Conservation (phyloP, 1,140 invertebrate genomes). For the Protaetia brevitarsis region DNA sequence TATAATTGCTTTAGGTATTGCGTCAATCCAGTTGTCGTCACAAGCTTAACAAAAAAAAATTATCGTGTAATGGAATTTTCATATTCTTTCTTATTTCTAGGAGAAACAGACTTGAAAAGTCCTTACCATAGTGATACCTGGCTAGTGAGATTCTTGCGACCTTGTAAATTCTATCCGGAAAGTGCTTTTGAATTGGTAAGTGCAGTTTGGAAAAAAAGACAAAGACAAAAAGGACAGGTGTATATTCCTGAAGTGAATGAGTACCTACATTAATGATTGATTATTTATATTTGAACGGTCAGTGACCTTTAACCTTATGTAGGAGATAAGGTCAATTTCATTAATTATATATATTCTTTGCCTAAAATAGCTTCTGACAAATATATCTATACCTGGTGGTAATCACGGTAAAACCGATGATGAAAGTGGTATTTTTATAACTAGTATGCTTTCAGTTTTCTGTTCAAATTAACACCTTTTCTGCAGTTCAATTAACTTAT, state of each 20-base stretch:
- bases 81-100: constrained; percentile 52
- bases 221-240: background rate
- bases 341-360: too few species aligned
- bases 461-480: too few species aligned
- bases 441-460: too few species aligned
- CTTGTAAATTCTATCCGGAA: constrained; percentile 78
- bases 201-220: constrained; percentile 3
- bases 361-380: too few species aligned
- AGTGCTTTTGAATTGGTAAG: constrained; percentile 69
- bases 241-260: background rate
- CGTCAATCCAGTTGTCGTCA: background rate
- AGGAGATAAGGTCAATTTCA: too few species aligned
- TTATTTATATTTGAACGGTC: too few species aligned
- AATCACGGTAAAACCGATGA: too few species aligned
- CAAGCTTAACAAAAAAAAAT: background rate
- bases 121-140: constrained; percentile 70
- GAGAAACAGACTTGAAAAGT: constrained; percentile 64
- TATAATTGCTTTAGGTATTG: background rate
- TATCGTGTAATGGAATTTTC: background rate
- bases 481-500: too few species aligned
- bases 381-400: too few species aligned
- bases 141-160: constrained; percentile 71
- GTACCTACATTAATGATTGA: background rate
- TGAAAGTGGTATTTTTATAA: too few species aligned
- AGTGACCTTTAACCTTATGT: too few species aligned